Evolutionary conservation across 2,113 vertebrate species (phyloP).

Genomic region (Entelurus aequoreus): DNA sequence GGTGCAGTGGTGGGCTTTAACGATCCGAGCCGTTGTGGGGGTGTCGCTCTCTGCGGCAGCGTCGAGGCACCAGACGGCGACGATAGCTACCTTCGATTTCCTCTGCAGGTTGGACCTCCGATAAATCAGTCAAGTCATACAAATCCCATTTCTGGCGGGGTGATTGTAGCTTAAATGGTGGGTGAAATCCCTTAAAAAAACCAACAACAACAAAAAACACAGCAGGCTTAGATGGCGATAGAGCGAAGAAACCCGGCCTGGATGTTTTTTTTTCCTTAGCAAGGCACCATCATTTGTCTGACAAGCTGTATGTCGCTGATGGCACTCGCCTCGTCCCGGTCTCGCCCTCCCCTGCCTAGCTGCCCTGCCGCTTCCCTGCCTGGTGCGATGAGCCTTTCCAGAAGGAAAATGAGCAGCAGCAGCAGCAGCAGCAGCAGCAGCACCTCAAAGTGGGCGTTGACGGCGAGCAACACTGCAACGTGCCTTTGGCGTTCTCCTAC

Average conservation of each 20-base stretch:
- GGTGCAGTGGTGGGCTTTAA: conserved; percentile 33
- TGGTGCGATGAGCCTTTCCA: conserved; percentile 50
- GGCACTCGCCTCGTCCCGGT: conserved; percentile 40
- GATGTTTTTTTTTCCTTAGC: conserved; percentile 22
- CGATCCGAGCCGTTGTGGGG: conserved; percentile 21
- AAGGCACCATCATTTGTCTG: conserved; percentile 43
- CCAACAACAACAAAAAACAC: not conserved
- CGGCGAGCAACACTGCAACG: conserved; percentile 6
- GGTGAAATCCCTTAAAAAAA: not conserved
- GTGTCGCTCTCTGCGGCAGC: conserved; percentile 48
- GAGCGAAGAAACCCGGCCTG: conserved; percentile 37
- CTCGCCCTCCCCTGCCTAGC: conserved; percentile 14
- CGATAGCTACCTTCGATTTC: conserved; percentile 50
- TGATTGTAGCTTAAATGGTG: not conserved
- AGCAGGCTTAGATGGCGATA: conserved; percentile 9
- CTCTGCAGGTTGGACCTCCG: conserved; percentile 44
- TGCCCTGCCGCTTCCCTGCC: conserved; percentile 19
- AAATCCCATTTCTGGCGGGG: conserved; percentile 33
- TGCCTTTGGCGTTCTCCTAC: not conserved
- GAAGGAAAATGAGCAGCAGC: conserved; percentile 39
- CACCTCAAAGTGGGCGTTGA: conserved; percentile 57
- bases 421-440: conserved; percentile 29
- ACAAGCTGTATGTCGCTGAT: conserved; percentile 24
- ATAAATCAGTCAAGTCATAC: conserved; percentile 22
- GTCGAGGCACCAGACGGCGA: conserved; percentile 19